Conservation (phyloP, 2,797 vertebrate species). For the Hemibagrus guttatus region DNA sequence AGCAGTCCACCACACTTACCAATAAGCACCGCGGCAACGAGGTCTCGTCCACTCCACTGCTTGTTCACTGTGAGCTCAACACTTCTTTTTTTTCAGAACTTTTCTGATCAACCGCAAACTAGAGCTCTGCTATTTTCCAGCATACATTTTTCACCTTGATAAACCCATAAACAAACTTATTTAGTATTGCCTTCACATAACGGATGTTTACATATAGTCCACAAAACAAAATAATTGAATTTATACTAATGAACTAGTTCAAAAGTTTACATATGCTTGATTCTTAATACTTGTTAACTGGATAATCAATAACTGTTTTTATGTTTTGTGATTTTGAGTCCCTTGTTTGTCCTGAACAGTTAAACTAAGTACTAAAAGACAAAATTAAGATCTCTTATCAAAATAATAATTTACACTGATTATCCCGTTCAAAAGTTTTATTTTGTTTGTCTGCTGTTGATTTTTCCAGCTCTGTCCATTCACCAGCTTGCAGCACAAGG, state of each 20-base stretch:
- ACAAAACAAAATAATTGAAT: too few relatives aligned
- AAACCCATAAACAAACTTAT: not conserved
- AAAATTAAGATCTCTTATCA: too few relatives aligned
- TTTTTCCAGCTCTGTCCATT: constrained; percentile 86
- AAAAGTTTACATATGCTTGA: too few relatives aligned
- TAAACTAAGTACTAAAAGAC: too few relatives aligned
- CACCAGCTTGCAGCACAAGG: constrained; percentile 97
- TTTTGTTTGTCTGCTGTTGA: not conserved
- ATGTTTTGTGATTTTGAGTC: too few relatives aligned
- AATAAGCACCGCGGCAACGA: constrained; percentile 98
- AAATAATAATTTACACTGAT: not conserved
- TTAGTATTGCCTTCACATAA: too few relatives aligned
- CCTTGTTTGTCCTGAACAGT: too few relatives aligned
- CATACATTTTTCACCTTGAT: not conserved
- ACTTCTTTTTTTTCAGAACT: not conserved
- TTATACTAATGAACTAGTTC: too few relatives aligned
- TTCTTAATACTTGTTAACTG: too few relatives aligned
- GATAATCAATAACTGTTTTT: too few relatives aligned
- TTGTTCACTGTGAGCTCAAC: constrained; percentile 89
- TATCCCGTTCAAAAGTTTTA: not conserved
- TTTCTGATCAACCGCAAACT: not conserved
- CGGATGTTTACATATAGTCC: too few relatives aligned
- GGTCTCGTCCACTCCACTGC: constrained; percentile 93
- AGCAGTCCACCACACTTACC: constrained; percentile 96
- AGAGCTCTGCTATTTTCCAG: not conserved